Evolutionary conservation across 2,797 vertebrate genomes (phyloP), one percentile per base, ranked within the genome.

Genomic region (Girardinus metallicus): DNA sequence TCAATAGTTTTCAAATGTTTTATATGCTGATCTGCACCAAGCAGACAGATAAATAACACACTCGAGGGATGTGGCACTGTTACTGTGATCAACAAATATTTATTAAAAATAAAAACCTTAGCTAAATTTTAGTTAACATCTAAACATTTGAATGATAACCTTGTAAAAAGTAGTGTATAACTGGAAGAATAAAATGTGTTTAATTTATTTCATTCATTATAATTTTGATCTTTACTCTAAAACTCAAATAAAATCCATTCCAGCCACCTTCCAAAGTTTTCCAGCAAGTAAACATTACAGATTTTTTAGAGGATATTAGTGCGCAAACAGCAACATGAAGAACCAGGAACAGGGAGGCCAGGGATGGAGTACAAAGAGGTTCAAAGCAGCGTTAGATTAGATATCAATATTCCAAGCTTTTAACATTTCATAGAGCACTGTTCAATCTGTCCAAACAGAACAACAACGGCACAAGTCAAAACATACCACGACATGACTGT

Each of bases 51-150:
- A 43, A 68, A 13, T n/a, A 43, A 43, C 10, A 68, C 4, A 23
- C 64, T 39, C 36, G 16, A 64, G 6, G 16, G 29, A 3, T 1
- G 31, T 8, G 0, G 3, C 18, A 66, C 62, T 23, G 34, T 16
- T 39, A 66, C 36, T 21, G 77, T 68, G 34, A 66, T 77, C 75
- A 80, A 31, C 36, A 46, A 43, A 68, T 57, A 74, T 74, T 47
- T 16, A 49, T 77, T 60, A 36, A 74, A 57, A 2, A 44, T 62
- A 60, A 3, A 57, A 60, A 31, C 11, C 41, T 71, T 1, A 75
- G 78, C 83, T 10, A 60, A 73, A 11, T 23, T 64, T 31, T 44
- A 57, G 72, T 72, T 29, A n/a, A 31, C 43, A 66, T 78, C 36
- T n/a, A 51, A 84, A 76, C 1, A 76, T 80, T 49, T 55, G 5